These are phyloP conservation scores for Sylvilagus floridanus DNA, from an alignment of 2,797 vertebrate genomes.

Conservation along the genomic window DNA sequence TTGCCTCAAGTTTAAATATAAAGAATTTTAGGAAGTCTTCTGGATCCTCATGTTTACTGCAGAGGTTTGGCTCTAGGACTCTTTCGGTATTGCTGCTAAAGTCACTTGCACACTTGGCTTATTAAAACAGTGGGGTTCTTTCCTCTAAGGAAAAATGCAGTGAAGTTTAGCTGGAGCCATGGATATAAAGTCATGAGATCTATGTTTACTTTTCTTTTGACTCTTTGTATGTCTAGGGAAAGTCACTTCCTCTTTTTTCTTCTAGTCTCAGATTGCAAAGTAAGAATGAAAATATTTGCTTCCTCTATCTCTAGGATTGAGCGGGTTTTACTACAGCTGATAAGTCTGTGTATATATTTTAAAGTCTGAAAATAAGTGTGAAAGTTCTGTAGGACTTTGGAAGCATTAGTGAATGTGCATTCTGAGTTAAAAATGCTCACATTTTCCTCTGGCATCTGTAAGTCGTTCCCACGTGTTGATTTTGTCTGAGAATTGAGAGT, in stretches of 20 bases:
- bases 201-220: conserved; percentile 67
- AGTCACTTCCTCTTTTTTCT: conserved; percentile 70
- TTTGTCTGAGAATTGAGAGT: conserved; percentile 74
- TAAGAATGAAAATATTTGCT: conserved; percentile 76
- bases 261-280: conserved; percentile 67
- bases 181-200: conserved; percentile 45
- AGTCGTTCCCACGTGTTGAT: conserved; percentile 75
- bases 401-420: background rate
- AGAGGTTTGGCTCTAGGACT: background rate
- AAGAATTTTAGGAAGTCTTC: background rate
- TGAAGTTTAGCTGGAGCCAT: conserved; percentile 17
- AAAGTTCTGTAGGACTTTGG: conserved; percentile 34
- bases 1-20: conserved; percentile 18
- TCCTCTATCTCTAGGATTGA: conserved; percentile 69
- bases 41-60: background rate
- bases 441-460: conserved; percentile 72
- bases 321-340: conserved; percentile 41
- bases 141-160: conserved; percentile 58
- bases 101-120: background rate
- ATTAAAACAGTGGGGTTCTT: background rate
- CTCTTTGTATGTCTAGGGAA: conserved; percentile 51
- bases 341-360: conserved; percentile 46
- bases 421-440: conserved; percentile 40
- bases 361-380: conserved; percentile 59
- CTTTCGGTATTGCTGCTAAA: background rate